A percentile compares a stretch with the other conserved stretches of the same genome.
These are phyloP conservation scores for Antennarius maculatus DNA, from an alignment of 2,797 vertebrate genomes.

Conservation along the genomic window DNA sequence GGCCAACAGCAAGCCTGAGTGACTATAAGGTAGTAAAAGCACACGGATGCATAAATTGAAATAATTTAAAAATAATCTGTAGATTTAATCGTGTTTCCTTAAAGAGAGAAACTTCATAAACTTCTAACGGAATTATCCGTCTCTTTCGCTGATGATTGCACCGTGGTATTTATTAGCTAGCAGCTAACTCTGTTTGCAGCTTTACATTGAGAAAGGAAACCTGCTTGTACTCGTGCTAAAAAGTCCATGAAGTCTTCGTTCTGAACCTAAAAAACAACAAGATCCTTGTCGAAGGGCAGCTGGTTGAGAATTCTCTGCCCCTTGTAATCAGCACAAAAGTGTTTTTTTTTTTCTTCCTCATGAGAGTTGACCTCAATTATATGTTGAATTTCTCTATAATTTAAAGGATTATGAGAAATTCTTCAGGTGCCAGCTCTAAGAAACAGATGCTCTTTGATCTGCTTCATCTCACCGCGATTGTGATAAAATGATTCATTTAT, in stretches of 20 bases:
- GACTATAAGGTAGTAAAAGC: too few species aligned
- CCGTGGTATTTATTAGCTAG: not conserved
- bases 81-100: too few species aligned
- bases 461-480: slow-evolving; percentile 50
- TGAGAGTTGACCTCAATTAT: slow-evolving; percentile 41
- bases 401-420: slow-evolving; percentile 64
- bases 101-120: not conserved
- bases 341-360: not conserved
- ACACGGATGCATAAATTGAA: too few species aligned
- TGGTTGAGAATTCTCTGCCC: slow-evolving; percentile 24
- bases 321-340: slow-evolving; percentile 22
- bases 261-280: not conserved
- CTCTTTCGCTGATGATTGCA: too few species aligned
- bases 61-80: too few species aligned
- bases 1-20: too few species aligned
- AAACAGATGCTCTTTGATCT: slow-evolving; percentile 45
- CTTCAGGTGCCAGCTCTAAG: slow-evolving; percentile 40
- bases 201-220: not conserved
- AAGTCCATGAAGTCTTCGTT: not conserved
- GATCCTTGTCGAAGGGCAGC: slow-evolving; percentile 11
- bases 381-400: slow-evolving; percentile 38
- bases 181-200: not conserved
- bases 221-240: not conserved
- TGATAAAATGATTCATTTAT: slow-evolving; percentile 63
- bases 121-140: not conserved